Percentiles rank a stretch among this genome's conserved stretches.
These are phyloP conservation scores for Aphidius colemani DNA, from an alignment of 2,888 invertebrate species.

Conservation along the genomic window DNA sequence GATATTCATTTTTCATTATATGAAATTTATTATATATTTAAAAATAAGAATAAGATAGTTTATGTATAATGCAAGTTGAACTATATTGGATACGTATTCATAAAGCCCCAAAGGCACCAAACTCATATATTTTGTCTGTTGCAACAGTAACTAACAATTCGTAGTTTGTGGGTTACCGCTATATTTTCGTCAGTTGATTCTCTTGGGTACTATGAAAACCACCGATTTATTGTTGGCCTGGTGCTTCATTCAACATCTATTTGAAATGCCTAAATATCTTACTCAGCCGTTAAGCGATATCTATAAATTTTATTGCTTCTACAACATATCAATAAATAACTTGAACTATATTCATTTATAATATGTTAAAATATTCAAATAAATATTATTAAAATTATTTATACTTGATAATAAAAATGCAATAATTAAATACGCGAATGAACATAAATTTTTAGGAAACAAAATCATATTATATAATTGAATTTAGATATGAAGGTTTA, in stretches of 20 bases:
- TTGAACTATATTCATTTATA: too few relatives aligned
- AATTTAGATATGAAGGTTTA: too few relatives aligned
- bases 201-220: constrained; percentile 49
- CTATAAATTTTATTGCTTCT: not conserved
- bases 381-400: too few relatives aligned
- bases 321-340: not conserved
- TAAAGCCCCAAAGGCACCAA: constrained; percentile 32
- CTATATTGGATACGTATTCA: not conserved
- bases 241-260: constrained; percentile 31
- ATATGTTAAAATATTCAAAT: too few relatives aligned
- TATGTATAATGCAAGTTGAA: too few relatives aligned
- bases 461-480: too few relatives aligned
- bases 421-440: too few relatives aligned
- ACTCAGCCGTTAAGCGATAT: constrained; percentile 5
- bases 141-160: constrained; percentile 58
- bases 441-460: too few relatives aligned
- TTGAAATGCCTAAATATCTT: constrained; percentile 24
- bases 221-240: constrained; percentile 50
- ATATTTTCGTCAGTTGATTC: constrained; percentile 57
- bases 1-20: too few relatives aligned
- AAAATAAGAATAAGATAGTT: too few relatives aligned
- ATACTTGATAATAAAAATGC: too few relatives aligned
- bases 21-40: too few relatives aligned
- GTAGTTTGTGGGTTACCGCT: constrained; percentile 55
- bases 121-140: constrained; percentile 52